Conservation (phyloP, 37 sponge, comb jelly and placozoan species). For the Diacarnus erythraeanus region DNA sequence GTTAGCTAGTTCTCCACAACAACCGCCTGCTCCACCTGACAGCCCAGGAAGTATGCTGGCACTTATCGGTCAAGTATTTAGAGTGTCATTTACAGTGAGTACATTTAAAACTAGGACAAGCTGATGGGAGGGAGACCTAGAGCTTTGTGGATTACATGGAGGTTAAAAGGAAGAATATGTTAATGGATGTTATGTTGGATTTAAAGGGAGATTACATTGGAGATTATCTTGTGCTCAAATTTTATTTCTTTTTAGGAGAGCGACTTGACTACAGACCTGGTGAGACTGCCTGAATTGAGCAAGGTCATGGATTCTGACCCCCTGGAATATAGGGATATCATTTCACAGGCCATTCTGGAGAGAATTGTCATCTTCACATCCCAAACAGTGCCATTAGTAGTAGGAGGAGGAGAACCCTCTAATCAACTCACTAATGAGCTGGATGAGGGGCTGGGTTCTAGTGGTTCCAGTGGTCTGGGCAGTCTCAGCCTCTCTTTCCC, state of each 20-base stretch:
- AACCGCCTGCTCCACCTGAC: neutral
- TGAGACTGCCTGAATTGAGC: neutral
- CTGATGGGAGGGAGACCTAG: neutral
- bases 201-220: no score
- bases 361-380: slow-evolving; percentile 11
- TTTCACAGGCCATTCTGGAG: slow-evolving; percentile 50
- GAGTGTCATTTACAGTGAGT: slow-evolving; percentile 17
- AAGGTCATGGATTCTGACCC: neutral
- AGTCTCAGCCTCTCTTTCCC: slow-evolving; percentile 4
- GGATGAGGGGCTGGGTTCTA: neutral
- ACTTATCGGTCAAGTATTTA: neutral
- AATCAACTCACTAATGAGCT: neutral
- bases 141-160: neutral
- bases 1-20: neutral
- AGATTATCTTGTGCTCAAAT: no score
- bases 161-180: neutral
- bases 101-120: neutral
- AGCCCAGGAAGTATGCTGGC: neutral
- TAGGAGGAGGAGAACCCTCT: neutral
- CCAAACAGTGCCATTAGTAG: neutral
- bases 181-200: no score
- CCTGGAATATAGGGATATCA: slow-evolving; percentile 10
- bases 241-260: neutral
- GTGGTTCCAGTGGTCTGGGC: slow-evolving; percentile 12
- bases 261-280: neutral